These are phyloP conservation scores for Halictus rubicundus DNA, from an alignment of 1,140 invertebrate genomes.

Conservation along the genomic window DNA sequence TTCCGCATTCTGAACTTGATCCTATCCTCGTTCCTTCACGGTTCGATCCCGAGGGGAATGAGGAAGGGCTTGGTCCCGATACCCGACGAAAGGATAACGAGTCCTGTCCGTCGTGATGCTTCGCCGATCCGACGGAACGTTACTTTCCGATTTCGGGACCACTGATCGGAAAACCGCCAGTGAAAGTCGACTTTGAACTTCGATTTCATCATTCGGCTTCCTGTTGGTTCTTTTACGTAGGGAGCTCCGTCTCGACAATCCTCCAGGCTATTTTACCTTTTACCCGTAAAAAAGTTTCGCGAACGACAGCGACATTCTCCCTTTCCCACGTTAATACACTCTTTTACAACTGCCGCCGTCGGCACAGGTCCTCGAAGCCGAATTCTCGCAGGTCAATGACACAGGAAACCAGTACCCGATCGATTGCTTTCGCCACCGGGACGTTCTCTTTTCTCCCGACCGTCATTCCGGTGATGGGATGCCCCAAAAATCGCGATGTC, in stretches of 20 bases:
- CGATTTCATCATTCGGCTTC: not conserved
- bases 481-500: not conserved
- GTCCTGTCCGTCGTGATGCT: not conserved
- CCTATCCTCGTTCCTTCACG: not conserved
- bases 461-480: no score
- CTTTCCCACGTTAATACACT: not conserved
- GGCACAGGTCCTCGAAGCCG: not conserved
- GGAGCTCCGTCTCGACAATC: not conserved
- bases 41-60: not conserved
- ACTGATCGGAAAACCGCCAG: not conserved
- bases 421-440: conserved; percentile 16
- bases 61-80: not conserved
- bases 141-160: not conserved
- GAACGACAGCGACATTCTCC: not conserved
- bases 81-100: not conserved
- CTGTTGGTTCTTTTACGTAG: not conserved
- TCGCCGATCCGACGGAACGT: no score
- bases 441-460: conserved; percentile 29
- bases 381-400: conserved; percentile 36
- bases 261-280: not conserved
- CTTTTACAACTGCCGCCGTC: no score
- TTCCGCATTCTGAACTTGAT: conserved; percentile 3
- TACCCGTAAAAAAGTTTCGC: not conserved
- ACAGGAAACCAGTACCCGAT: conserved; percentile 15
- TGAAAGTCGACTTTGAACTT: conserved; percentile 22